Conservation (phyloP, 2,888 invertebrate species). For the Andrena trimmerana region DNA sequence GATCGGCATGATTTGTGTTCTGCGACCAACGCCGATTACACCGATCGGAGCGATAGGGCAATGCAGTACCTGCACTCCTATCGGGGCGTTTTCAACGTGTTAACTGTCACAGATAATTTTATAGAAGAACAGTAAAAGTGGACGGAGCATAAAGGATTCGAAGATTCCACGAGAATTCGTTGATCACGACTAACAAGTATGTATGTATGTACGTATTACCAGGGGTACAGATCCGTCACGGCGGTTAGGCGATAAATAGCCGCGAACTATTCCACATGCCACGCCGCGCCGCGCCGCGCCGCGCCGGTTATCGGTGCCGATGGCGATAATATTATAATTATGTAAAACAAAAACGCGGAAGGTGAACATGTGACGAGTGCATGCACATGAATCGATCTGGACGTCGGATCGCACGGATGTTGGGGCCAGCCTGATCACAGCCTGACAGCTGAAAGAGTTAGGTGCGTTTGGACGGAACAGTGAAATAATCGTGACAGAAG, state of each 20-base stretch:
- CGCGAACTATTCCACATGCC: constrained; percentile 16
- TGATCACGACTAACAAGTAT: background rate
- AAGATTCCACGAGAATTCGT: background rate
- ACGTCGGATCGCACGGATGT: background rate
- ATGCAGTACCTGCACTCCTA: no score
- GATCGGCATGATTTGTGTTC: no score
- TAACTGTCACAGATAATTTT: no score
- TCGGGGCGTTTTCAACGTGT: no score
- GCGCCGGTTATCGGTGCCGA: constrained; percentile 37
- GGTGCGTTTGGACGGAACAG: constrained; percentile 33
- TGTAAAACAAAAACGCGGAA: constrained; percentile 18
- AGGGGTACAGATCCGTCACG: constrained; percentile 47
- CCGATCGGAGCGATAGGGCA: no score
- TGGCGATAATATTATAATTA: constrained; percentile 21
- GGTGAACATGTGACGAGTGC: constrained; percentile 58
- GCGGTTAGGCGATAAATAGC: background rate
- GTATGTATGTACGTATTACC: background rate
- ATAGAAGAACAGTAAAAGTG: no score
- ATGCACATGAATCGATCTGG: constrained; percentile 29
- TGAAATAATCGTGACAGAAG: constrained; percentile 58
- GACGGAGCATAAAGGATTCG: no score
- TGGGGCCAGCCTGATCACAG: background rate
- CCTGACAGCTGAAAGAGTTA: constrained; percentile 16
- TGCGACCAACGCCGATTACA: no score
- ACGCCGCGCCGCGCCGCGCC: background rate